Conservation (phyloP, 2,113 vertebrate species). For the zebrafish (Danio rerio) region GRCz12tu NC_133176.1:15233501-15234000, state of each 20-base stretch:
- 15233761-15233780: neutral
- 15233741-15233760: neutral
- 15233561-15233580: constrained; percentile 9
- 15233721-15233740: neutral
- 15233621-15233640: neutral
- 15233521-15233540: neutral
- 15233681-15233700: neutral
- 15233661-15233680: constrained; percentile 1
- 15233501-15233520: constrained; percentile 17
- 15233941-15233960: no score
- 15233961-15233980: no score
- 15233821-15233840: neutral
- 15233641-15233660: neutral
- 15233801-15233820: neutral
- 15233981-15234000: no score
- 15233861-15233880: neutral
- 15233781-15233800: neutral
- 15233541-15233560: constrained; percentile 2
- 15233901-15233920: no score
- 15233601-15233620: neutral
- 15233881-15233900: neutral
- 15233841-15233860: neutral
- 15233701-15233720: neutral
- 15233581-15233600: neutral
- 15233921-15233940: no score